phyloP scores from a whole-genome alignment of 2,888 invertebrate genomes.

The Zele albiditarsus region DNA sequence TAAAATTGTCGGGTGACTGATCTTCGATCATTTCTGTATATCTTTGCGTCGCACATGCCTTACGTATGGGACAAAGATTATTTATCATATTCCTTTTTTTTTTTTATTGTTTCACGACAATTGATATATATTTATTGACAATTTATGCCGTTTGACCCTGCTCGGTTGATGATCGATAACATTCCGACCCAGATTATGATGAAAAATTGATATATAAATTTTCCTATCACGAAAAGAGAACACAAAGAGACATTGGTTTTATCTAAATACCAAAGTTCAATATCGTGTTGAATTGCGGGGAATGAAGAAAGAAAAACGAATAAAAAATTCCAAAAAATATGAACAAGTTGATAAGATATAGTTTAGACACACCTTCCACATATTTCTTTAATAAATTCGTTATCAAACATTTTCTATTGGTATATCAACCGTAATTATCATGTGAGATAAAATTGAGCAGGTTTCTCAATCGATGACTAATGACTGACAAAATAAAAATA shows the following conservation, averaged over 20 bases:
- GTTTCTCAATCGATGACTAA: neutral
- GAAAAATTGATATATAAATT: neutral
- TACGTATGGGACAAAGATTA: neutral
- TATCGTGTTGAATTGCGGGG: neutral
- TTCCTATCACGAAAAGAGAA: neutral
- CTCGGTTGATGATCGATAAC: neutral
- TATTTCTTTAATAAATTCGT: neutral
- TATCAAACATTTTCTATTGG: neutral
- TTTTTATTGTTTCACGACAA: neutral
- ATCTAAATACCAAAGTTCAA: neutral
- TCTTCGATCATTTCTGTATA: neutral
- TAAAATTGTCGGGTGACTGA: neutral
- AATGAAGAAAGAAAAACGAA: neutral
- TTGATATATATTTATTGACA: neutral
- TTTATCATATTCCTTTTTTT: neutral
- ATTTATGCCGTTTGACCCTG: neutral
- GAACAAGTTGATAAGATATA: neutral
- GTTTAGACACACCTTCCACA: neutral
- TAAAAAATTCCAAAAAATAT: neutral
- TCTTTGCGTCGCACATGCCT: neutral
- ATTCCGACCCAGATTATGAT: neutral
- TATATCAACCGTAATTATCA: neutral
- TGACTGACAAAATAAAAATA: neutral
- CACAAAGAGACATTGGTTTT: neutral
- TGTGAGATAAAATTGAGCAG: neutral